Evolutionary conservation across 2,113 vertebrate genomes (phyloP).

Genomic region (Plecotus auritus): DNA sequence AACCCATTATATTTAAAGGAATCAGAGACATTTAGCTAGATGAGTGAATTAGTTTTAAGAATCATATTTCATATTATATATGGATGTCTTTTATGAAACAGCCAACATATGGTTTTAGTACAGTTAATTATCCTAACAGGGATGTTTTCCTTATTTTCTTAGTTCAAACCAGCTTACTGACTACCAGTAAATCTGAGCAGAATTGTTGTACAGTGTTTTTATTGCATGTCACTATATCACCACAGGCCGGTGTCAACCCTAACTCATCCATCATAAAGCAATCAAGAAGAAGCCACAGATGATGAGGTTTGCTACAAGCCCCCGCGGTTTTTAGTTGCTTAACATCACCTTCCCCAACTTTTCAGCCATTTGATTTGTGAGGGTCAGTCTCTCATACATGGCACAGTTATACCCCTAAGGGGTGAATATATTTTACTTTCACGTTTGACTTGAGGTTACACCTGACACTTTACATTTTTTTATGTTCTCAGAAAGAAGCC

Average conservation of each 20-base stretch:
- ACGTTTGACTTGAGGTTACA: conserved; percentile 32
- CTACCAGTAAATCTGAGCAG: not conserved
- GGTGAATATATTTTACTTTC: conserved; percentile 50
- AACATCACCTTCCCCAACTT: not conserved
- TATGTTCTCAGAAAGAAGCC: conserved; percentile 28
- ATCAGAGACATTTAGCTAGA: not conserved
- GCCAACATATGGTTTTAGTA: not conserved
- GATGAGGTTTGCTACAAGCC: not conserved
- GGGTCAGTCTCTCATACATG: not conserved
- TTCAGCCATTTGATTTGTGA: conserved; percentile 52
- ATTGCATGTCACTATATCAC: not conserved
- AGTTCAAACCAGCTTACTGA: not conserved
- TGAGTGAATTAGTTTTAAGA: not conserved
- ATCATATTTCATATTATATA: not conserved
- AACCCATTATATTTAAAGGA: not conserved
- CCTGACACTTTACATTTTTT: conserved; percentile 36
- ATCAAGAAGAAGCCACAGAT: conserved; percentile 5
- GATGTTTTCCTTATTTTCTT: not conserved
- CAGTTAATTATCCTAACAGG: not conserved
- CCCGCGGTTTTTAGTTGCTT: not conserved
- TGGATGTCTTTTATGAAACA: not conserved
- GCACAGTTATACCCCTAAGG: not conserved
- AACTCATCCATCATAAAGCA: conserved; percentile 61
- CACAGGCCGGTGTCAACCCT: not conserved
- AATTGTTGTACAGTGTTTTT: not conserved